Conservation (phyloP, 2,888 invertebrate species). For the Scaeva pyrastri region DNA sequence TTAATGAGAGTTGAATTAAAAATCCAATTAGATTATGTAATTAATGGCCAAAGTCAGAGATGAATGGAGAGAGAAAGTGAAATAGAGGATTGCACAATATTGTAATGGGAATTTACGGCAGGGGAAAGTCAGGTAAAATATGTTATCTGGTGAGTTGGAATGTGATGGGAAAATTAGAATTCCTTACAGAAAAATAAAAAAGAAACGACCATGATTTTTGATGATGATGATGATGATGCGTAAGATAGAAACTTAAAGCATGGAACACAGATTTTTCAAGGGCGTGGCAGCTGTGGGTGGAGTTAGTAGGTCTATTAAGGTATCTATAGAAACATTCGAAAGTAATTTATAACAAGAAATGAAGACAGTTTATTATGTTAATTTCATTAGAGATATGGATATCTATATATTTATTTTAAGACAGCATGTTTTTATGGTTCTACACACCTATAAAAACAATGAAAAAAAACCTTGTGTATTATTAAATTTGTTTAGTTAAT, state of each 20-base stretch:
- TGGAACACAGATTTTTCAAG: neutral
- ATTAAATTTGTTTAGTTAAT: neutral
- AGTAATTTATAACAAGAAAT: slow-evolving; percentile 16
- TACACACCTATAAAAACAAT: neutral
- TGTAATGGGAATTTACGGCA: slow-evolving; percentile 26
- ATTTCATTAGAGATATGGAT: neutral
- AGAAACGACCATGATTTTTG: neutral
- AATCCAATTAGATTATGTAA: slow-evolving; percentile 62
- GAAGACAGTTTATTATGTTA: slow-evolving; percentile 10
- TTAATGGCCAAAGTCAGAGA: slow-evolving; percentile 51
- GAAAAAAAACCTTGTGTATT: neutral
- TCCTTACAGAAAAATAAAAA: neutral
- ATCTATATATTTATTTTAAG: neutral
- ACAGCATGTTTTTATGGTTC: slow-evolving; percentile 3
- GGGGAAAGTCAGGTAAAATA: slow-evolving; percentile 20
- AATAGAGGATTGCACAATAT: slow-evolving; percentile 2
- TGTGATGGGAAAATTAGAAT: slow-evolving; percentile 20
- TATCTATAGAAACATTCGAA: slow-evolving; percentile 1
- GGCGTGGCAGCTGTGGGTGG: neutral
- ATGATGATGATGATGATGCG: neutral
- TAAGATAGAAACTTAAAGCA: slow-evolving; percentile 1
- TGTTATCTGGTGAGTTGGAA: slow-evolving; percentile 7
- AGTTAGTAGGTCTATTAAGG: neutral
- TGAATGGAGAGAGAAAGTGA: neutral
- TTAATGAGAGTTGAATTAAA: slow-evolving; percentile 64